Base-by-base conservation (phyloP, 2,113 vertebrate genomes). In the Pampusana beccarii region DNA sequence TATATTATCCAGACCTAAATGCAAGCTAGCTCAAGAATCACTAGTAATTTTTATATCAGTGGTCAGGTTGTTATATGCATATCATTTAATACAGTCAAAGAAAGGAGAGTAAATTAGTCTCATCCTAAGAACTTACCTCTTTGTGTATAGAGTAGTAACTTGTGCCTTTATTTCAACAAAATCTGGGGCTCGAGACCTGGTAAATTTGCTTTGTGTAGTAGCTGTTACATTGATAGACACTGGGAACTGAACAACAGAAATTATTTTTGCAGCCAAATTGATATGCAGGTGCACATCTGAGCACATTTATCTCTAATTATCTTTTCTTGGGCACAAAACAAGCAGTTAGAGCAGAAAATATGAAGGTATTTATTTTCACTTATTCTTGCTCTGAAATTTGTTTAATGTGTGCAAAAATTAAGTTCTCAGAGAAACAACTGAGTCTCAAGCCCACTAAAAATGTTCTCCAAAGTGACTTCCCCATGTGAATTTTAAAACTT, bases 271-370 rank as follows among this genome's bases (percentile, higher is more conserved):
- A 87, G 87, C 73, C 93, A 93, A 95, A 91, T 75, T 91, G 84
- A 85, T 53, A 79, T 75, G 53, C 80, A 90, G 83, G 89, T 87
- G 80, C 89, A 93, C 67, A 92, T 93, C 75, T 88, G 86, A 94
- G 72, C 86, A 93, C 73, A 58, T 94, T 92, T 92, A 44, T 50
- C 89, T 75, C 77, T 85, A 86, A 95, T 94, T 88, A 91, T 87
- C 89, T 91, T 48, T 95, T 95, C 80, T 74, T 3, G 3, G 73
- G 42, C 77, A 95, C 56, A 85, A 89, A 93, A 70, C n/a, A 86
- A 78, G 86, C 50, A 74, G 70, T 44, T 31, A 54, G 9, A 86
- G 58, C 40, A 93, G 53, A 91, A 95, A 93, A 80, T 40, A 87
- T 17, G 25, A 34, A 87, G 53, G 44, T 60, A 51, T 79, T 88